Evolutionary conservation across 1,140 invertebrate genomes (phyloP), one percentile per base, ranked within the genome.

Genomic region (Papilio xuthus): DNA sequence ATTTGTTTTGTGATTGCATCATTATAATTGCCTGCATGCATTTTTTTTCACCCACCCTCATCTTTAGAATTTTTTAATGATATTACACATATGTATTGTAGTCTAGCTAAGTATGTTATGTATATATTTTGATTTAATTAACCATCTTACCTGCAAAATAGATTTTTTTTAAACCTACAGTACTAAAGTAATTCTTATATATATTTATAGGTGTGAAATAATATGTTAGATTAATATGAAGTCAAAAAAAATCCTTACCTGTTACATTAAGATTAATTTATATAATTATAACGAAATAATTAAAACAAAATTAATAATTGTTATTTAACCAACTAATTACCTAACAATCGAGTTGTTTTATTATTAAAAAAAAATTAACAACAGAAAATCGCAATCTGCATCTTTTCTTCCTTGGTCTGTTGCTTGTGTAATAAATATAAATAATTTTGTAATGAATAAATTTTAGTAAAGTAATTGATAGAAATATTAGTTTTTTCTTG

Each of bases 331-430:
- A 67, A 18, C 42, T 26, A 73, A 20, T 73, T 0, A 44, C n/a
- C 42, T 47, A 73, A n/a, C 69, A 74, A 28, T 41, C n/a, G n/a
- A n/a, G n/a, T n/a, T 69, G 37, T 72, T 73, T 44, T 15, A 47
- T 78, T 67, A 67, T 13, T 28, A 42, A 44, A n/a, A 80, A 53
- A 81, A 81, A 80, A 44, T 53, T 78, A 79, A 75, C 78, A 86
- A 63, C 12, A 76, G 53, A 76, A 92, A 93, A 92, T 91, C 90
- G 92, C 90, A 92, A 90, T 84, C 74, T 86, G 88, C 89, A 91
- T 87, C 70, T 83, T 79, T 79, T 79, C n/a, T 83, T 87, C 89
- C 90, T 92, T 93, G 91, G 92, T 93, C 91, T 90, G 87, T 90
- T 90, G 86, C 90, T 92, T 92, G 88, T 41, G 9, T n/a, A 76